These are phyloP conservation scores for Aradus depressus DNA, from an alignment of 2,888 invertebrate species.

Conservation along the genomic window DNA sequence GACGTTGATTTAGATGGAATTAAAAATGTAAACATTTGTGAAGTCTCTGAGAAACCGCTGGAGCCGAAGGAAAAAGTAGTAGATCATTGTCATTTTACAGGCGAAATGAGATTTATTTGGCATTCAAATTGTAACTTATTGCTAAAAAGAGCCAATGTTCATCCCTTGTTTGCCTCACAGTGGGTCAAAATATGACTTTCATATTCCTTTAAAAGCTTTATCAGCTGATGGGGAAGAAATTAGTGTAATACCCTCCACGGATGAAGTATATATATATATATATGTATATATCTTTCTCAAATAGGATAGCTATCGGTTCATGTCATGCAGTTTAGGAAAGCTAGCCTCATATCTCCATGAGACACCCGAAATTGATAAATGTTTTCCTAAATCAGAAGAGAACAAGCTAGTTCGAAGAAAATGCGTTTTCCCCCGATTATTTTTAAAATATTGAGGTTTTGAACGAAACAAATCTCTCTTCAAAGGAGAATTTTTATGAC, in stretches of 20 bases:
- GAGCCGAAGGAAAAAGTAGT: no score
- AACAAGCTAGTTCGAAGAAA: constrained; percentile 11
- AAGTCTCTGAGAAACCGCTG: no score
- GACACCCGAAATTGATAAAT: constrained; percentile 8
- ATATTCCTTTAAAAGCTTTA: no score
- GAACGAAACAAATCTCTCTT: constrained; percentile 28
- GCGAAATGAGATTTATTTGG: no score
- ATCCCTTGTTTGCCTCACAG: no score
- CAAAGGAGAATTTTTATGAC: constrained; percentile 30
- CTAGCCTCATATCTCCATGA: background rate
- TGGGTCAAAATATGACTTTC: no score
- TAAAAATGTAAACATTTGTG: no score
- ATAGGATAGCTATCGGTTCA: constrained; percentile 9
- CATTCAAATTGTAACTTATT: no score
- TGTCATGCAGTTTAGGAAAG: background rate
- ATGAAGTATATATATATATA: constrained; percentile 7
- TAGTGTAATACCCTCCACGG: constrained; percentile 7
- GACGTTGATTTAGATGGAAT: no score
- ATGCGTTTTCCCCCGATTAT: constrained; percentile 26
- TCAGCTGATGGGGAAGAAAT: background rate
- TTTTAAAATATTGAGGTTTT: constrained; percentile 19
- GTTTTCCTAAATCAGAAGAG: constrained; percentile 6
- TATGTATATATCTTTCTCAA: no score
- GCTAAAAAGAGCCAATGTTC: no score
- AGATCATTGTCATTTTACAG: no score